Evolutionary conservation across 2,113 vertebrate species (phyloP).

Genomic region (Zeus faber): DNA sequence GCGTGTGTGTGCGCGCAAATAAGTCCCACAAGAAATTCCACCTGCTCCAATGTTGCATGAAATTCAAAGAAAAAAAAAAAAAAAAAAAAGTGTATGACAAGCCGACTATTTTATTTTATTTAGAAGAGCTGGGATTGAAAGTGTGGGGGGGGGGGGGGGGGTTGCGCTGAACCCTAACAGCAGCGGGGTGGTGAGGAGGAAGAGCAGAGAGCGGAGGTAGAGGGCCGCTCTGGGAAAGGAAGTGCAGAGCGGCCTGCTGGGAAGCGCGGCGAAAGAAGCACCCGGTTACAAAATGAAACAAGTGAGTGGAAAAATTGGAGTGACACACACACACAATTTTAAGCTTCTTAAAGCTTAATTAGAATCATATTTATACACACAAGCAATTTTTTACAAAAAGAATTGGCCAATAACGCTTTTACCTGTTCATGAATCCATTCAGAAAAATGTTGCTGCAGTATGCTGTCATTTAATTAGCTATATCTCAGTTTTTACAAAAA

Average conservation of each 20-base stretch:
- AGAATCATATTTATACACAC: too few relatives aligned
- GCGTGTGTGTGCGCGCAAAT: not conserved
- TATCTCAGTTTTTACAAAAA: too few relatives aligned
- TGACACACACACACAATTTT: too few relatives aligned
- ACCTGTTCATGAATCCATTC: too few relatives aligned
- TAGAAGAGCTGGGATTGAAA: too few relatives aligned
- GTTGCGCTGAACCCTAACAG: conserved; percentile 29
- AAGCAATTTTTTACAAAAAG: too few relatives aligned
- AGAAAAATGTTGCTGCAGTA: too few relatives aligned
- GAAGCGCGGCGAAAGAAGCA: too few relatives aligned
- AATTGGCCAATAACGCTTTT: too few relatives aligned
- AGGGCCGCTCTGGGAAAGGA: conserved; percentile 64
- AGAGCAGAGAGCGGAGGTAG: conserved; percentile 46
- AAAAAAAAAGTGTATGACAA: conserved; percentile 2
- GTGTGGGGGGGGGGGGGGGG: conserved; percentile 13
- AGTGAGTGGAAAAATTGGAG: not conserved
- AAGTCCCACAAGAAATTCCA: conserved; percentile 13
- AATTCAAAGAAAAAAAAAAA: conserved; percentile 26
- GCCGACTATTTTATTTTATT: not conserved
- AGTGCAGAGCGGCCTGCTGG: conserved; percentile 54
- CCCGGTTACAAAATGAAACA: not conserved
- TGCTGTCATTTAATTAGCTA: too few relatives aligned
- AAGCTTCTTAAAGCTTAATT: too few relatives aligned
- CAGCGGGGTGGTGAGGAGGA: conserved; percentile 36
- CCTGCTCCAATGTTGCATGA: conserved; percentile 16